Conservation (phyloP, 2,113 vertebrate species). For the Acinonyx jubatus region DNA sequence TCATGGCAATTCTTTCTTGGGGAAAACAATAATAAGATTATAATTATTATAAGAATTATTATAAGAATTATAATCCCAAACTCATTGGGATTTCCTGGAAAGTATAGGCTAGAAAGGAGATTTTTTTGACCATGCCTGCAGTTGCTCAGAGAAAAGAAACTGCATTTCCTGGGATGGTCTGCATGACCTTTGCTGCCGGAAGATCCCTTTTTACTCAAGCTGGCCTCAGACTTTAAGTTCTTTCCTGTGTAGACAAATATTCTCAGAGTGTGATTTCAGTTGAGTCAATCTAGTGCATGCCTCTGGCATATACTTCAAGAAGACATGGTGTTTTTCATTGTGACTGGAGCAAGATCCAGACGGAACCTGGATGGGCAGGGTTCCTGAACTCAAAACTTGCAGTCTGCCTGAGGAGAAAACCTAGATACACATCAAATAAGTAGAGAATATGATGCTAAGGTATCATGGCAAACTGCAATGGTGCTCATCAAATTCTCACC, state of each 20-base stretch:
- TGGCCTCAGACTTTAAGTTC: not conserved
- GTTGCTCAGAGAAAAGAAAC: not conserved
- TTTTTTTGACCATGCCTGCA: not conserved
- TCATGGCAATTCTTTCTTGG: not conserved
- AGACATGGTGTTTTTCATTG: not conserved
- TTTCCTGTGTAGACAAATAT: not conserved
- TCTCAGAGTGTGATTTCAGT: not conserved
- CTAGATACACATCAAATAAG: not conserved
- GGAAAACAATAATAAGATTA: not conserved
- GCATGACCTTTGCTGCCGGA: not conserved
- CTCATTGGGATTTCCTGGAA: not conserved
- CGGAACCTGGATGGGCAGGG: not conserved
- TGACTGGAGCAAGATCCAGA: not conserved
- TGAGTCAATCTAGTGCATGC: not conserved
- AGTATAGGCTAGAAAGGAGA: not conserved
- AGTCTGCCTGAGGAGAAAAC: not conserved
- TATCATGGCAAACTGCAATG: not conserved
- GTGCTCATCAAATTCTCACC: not conserved
- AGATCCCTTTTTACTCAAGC: not conserved
- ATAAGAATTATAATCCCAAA: too few species aligned
- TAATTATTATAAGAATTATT: not conserved
- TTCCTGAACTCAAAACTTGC: not conserved
- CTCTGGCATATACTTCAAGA: not conserved
- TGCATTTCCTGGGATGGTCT: not conserved
- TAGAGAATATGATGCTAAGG: not conserved